Conservation (phyloP, 2,113 vertebrate genomes). For the Urocolius indicus region DNA sequence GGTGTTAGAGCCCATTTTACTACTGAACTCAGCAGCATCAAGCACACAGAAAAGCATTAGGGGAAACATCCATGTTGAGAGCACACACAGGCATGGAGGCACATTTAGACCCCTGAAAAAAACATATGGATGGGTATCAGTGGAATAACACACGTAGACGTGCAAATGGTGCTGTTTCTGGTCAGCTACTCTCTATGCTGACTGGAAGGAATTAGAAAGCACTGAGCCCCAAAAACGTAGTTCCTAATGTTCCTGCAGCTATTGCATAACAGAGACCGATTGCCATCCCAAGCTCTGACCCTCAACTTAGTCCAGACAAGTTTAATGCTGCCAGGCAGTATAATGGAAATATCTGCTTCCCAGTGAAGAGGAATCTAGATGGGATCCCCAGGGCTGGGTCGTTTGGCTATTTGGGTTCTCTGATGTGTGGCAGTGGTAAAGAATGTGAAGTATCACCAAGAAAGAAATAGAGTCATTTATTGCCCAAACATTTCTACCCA, state of each 20-base stretch:
- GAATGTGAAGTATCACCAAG: neutral
- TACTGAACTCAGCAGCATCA: neutral
- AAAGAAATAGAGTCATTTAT: neutral
- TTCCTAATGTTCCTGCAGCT: conserved; percentile 31
- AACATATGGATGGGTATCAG: neutral
- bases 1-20: neutral
- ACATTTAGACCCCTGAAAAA: neutral
- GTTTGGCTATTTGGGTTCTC: neutral
- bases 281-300: neutral
- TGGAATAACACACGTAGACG: neutral
- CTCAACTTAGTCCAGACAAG: conserved; percentile 45
- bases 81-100: neutral
- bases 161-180: neutral
- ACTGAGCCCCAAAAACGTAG: conserved; percentile 40
- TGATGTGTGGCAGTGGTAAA: neutral
- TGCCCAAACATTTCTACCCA: neutral
- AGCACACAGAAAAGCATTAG: neutral
- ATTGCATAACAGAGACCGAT: conserved; percentile 29
- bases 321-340: conserved; percentile 22
- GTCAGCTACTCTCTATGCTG: conserved; percentile 4
- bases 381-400: neutral
- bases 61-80: neutral
- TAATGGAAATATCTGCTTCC: neutral
- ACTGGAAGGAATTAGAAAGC: conserved; percentile 42
- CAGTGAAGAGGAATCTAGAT: neutral